Conservation (phyloP, 2,797 vertebrate genomes). For the Crax fasciolata region DNA sequence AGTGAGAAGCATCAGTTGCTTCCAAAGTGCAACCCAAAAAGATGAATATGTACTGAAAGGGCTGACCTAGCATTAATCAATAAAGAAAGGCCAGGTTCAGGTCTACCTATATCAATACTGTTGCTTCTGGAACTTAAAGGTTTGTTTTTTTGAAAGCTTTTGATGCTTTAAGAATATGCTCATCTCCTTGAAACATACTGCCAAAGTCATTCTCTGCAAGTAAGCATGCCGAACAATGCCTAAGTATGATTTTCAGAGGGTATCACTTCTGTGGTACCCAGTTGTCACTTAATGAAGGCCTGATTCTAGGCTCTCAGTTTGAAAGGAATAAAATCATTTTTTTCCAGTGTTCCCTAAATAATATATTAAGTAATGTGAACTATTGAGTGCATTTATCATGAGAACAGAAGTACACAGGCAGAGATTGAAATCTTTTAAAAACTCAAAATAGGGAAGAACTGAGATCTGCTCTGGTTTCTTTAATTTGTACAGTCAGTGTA, state of each 20-base stretch:
- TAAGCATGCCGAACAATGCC: neutral
- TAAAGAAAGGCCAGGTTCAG: constrained; percentile 19
- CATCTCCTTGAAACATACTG: neutral
- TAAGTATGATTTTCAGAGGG: neutral
- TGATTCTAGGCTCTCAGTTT: neutral
- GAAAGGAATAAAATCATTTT: neutral
- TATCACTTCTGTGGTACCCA: neutral
- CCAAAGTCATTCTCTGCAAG: neutral
- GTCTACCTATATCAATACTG: constrained; percentile 20
- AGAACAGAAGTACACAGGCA: neutral
- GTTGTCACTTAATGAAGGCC: constrained; percentile 14
- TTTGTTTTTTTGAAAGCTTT: constrained; percentile 22
- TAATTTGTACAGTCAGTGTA: neutral
- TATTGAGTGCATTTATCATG: neutral
- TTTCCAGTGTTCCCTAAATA: neutral
- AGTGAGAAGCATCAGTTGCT: neutral
- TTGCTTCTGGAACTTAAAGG: constrained; percentile 16
- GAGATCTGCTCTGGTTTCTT: neutral
- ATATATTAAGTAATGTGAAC: neutral
- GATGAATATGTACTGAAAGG: constrained; percentile 43
- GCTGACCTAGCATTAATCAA: constrained; percentile 48
- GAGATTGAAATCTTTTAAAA: neutral
- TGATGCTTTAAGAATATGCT: neutral
- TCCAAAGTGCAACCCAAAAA: constrained; percentile 25
- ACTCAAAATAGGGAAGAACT: neutral